A percentile compares a stretch with the other conserved stretches of the same genome.
These are phyloP conservation scores for Crocidura indochinensis DNA, from an alignment of 2,797 vertebrate species.

Conservation along the genomic window DNA sequence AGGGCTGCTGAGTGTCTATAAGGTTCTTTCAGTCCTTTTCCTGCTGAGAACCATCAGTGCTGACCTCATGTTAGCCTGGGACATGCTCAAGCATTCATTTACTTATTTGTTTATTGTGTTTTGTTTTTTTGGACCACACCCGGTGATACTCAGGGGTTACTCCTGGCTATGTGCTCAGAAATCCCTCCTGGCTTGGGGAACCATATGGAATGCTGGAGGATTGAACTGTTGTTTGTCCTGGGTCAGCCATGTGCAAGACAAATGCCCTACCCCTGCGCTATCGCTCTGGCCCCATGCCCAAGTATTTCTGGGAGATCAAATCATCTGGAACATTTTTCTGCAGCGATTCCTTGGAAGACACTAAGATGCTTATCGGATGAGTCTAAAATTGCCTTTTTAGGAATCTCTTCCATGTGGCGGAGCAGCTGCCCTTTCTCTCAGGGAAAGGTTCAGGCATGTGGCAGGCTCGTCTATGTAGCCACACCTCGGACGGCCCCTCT, in stretches of 20 bases:
- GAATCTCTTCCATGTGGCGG: conserved; percentile 16
- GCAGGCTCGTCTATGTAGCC: too few species aligned
- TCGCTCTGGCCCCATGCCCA: background rate
- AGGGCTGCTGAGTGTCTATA: conserved; percentile 55
- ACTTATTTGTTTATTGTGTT: too few species aligned
- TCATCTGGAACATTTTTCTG: conserved; percentile 45
- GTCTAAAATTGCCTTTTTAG: conserved; percentile 60
- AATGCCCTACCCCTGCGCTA: too few species aligned
- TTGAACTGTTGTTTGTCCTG: too few species aligned
- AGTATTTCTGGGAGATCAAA: conserved; percentile 70
- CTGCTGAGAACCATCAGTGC: conserved; percentile 24
- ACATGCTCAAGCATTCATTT: conserved; percentile 66
- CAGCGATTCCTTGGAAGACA: conserved; percentile 43
- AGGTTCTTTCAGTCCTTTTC: background rate
- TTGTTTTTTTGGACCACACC: too few species aligned
- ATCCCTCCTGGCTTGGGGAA: too few species aligned
- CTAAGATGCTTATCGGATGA: conserved; percentile 67
- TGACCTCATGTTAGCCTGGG: conserved; percentile 69
- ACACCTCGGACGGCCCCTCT: too few species aligned
- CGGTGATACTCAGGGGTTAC: too few species aligned
- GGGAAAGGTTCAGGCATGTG: background rate
- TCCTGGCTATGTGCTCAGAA: too few species aligned
- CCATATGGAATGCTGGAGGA: too few species aligned
- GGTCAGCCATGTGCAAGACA: too few species aligned
- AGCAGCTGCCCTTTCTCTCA: background rate